Evolutionary conservation across 2,113 vertebrate species (phyloP).

Genomic region (Lepus americanus): DNA sequence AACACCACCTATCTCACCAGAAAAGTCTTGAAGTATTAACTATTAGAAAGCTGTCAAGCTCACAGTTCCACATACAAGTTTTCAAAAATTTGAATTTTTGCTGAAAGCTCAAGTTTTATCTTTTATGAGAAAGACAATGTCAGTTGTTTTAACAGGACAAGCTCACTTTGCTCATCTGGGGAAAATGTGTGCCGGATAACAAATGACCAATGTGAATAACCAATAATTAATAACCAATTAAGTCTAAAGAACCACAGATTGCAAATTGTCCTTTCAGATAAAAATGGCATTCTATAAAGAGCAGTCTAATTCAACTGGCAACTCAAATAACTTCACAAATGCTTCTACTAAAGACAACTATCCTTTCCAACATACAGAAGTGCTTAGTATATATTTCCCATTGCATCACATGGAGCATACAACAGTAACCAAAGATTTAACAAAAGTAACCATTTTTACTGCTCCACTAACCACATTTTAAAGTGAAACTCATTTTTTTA

Average conservation of each 20-base stretch:
- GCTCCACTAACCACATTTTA: conserved; percentile 23
- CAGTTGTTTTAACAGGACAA: not conserved
- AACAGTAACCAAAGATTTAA: conserved; percentile 26
- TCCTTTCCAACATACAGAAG: not conserved
- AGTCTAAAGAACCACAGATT: not conserved
- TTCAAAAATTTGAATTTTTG: conserved; percentile 45
- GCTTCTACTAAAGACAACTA: conserved; percentile 24
- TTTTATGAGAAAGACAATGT: not conserved
- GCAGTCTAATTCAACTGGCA: not conserved
- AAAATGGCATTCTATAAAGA: not conserved
- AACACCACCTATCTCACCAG: not conserved
- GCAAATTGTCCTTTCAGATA: conserved; percentile 50
- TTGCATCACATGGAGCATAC: not conserved
- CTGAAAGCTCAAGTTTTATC: conserved; percentile 35
- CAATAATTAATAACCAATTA: not conserved
- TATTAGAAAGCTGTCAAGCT: conserved; percentile 14
- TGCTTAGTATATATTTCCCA: conserved; percentile 22
- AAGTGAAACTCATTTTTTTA: not conserved
- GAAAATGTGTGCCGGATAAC: not conserved
- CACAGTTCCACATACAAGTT: not conserved
- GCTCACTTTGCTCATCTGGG: not conserved
- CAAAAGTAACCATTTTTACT: conserved; percentile 20
- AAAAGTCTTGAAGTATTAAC: conserved; percentile 9
- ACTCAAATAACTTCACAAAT: conserved; percentile 6
- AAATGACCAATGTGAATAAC: not conserved